These are phyloP conservation scores for Leucoptera coffeella DNA, from an alignment of 2,888 invertebrate species.

Conservation along the genomic window DNA sequence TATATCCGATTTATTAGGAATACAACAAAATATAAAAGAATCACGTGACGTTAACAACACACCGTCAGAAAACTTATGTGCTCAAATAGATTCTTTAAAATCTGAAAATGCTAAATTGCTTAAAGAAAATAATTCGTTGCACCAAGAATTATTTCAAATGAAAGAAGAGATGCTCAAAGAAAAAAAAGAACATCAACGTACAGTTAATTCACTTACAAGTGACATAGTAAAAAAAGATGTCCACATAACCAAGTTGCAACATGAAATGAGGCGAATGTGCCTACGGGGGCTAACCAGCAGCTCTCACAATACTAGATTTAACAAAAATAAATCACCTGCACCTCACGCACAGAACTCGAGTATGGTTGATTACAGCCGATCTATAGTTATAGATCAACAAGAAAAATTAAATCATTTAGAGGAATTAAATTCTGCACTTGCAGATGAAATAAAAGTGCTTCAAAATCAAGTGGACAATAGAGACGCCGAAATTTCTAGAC, in stretches of 20 bases:
- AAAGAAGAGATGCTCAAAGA: constrained; percentile 60
- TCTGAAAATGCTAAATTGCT: constrained; percentile 73
- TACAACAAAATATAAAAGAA: constrained; percentile 76
- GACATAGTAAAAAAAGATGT: constrained; percentile 53
- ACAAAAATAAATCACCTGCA: constrained; percentile 11
- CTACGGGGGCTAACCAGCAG: constrained; percentile 38
- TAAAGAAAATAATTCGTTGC: constrained; percentile 68
- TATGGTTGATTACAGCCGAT: too few species aligned
- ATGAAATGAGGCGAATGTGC: constrained; percentile 33
- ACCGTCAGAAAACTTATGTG: constrained; percentile 63
- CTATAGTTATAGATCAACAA: constrained; percentile 32
- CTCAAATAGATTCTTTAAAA: constrained; percentile 72
- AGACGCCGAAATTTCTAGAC: constrained; percentile 65
- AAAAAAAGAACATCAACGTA: constrained; percentile 53
- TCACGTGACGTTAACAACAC: constrained; percentile 63
- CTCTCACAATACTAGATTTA: constrained; percentile 35
- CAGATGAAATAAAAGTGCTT: constrained; percentile 29
- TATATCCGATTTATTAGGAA: constrained; percentile 73
- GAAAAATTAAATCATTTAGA: constrained; percentile 33
- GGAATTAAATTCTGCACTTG: constrained; percentile 27
- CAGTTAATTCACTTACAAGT: constrained; percentile 55
- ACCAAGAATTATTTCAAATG: constrained; percentile 58
- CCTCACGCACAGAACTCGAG: too few species aligned
- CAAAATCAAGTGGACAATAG: constrained; percentile 41
- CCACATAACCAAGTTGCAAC: constrained; percentile 29